Evolutionary conservation across 2,113 vertebrate genomes (phyloP).

Genomic region (Amazona guildingii): DNA sequence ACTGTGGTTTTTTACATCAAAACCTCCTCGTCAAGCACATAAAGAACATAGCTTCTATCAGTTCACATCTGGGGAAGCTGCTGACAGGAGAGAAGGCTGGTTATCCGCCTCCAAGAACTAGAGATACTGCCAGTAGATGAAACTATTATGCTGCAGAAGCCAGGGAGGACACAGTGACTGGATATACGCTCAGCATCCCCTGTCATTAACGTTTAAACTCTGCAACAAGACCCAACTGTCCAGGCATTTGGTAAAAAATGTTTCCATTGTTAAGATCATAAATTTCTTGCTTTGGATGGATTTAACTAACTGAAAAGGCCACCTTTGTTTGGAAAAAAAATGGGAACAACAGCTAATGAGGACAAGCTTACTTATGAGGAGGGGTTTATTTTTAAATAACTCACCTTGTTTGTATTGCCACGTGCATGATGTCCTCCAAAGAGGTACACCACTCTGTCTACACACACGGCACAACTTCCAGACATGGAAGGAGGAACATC

Average conservation of each 20-base stretch:
- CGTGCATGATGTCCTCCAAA: constrained; percentile 93
- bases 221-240: background rate
- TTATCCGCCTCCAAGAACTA: background rate
- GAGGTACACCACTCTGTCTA: constrained; percentile 90
- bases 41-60: background rate
- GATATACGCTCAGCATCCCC: background rate
- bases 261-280: background rate
- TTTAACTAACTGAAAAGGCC: background rate
- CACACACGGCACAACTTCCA: constrained; percentile 91
- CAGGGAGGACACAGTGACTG: background rate
- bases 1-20: background rate
- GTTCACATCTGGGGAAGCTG: background rate
- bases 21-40: background rate
- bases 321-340: background rate
- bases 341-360: background rate
- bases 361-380: background rate
- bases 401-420: constrained; percentile 94
- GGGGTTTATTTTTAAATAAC: background rate
- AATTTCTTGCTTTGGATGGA: background rate
- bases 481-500: constrained; percentile 93
- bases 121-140: background rate
- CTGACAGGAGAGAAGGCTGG: background rate
- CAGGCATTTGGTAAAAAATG: background rate
- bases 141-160: background rate
- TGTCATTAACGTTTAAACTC: background rate